These are phyloP conservation scores for Mnemiopsis leidyi DNA, from an alignment of 37 sponge, comb jelly and placozoan species.

Conservation along the genomic window DNA sequence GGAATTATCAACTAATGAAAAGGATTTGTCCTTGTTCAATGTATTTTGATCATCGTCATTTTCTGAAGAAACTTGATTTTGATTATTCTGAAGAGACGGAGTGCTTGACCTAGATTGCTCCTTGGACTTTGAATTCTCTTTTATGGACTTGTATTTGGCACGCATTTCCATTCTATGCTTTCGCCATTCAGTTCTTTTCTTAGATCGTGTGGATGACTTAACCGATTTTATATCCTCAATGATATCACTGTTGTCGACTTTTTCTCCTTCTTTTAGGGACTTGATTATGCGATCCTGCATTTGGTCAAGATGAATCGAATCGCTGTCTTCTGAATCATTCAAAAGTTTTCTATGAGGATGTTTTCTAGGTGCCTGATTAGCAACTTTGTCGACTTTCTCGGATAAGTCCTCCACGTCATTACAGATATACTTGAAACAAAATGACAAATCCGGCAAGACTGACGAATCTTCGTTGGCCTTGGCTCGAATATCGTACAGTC, in stretches of 20 bases:
- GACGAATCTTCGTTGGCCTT: neutral
- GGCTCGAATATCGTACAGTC: neutral
- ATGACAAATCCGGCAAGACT: neutral
- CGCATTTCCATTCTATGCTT: neutral
- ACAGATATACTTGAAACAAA: neutral
- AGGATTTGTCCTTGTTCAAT: neutral
- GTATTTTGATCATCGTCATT: no score
- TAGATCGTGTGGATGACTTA: neutral
- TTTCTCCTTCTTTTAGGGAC: neutral
- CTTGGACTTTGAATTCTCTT: neutral
- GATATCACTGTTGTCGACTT: neutral
- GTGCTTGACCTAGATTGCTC: neutral
- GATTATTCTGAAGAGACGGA: neutral
- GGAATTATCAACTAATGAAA: neutral
- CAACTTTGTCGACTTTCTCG: neutral
- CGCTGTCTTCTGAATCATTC: neutral
- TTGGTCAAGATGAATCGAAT: neutral
- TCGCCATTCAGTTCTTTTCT: neutral
- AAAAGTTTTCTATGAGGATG: neutral
- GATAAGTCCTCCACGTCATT: neutral
- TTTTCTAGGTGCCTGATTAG: neutral
- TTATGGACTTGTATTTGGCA: neutral
- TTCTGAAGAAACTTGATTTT: neutral
- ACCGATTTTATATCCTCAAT: neutral
- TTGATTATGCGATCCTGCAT: neutral